Base-by-base conservation (phyloP, 2,888 invertebrate genomes). In the Beris chalybata region DNA sequence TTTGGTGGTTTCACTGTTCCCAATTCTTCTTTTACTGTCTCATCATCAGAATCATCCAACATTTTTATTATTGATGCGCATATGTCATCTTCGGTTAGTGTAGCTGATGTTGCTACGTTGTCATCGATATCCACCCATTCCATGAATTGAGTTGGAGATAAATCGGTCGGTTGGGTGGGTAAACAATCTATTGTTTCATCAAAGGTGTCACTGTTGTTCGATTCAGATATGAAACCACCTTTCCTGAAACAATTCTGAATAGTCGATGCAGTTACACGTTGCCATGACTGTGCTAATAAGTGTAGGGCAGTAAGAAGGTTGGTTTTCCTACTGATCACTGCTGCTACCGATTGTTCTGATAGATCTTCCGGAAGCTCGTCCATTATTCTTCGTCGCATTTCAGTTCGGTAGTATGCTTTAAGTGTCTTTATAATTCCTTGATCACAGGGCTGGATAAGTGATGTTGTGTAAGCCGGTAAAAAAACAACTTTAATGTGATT, bases 381-480 rank as follows among this genome's bases (percentile, higher is more conserved):
- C 9, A 48, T 3, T 48, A 48, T 48, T 48, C 48, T 48, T 48
- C 13, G 12, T 11, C 4, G 3, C 48, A 48, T 48, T 48, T 48
- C 13, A 15, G 12, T 48, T 15, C 48, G 12, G 13, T 48, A 48
- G 48, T n/a, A 9, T 2, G 12, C 48, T 15, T n/a, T 48, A 48
- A 48, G 15, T 11, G 48, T 48, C 7, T 13, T n/a, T 13, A 48
- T 48, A 48, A 48, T 48, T 48, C 48, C 48, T n/a, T 48, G 48
- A 48, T 48, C 13, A 13, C 48, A 48, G 13, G 48, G 48, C 48
- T 48, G 48, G 48, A n/a, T 48, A 13, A 48, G 7, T 13, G 13
- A 48, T 13, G 11, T 4, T 15, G 48, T 48, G 48, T 48, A 4
- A 15, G 11, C 48, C 9, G 48, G 48, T 2, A 48, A 15, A 48